Conservation (phyloP, 1,140 invertebrate genomes). For the Magallana ariakensis region DNA sequence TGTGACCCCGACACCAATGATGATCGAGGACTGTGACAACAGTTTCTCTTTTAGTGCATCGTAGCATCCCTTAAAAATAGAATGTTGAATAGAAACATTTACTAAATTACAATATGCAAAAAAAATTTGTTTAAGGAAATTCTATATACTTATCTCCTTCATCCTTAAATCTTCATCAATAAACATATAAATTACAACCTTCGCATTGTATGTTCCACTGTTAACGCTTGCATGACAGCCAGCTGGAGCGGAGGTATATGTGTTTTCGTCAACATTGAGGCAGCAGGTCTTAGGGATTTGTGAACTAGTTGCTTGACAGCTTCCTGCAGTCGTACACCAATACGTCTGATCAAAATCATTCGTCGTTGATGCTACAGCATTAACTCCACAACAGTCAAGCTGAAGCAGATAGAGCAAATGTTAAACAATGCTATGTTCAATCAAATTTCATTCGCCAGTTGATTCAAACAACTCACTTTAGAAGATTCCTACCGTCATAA, state of each 20-base stretch:
- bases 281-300: constrained; percentile 32
- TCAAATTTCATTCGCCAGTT: too few relatives aligned
- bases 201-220: background rate
- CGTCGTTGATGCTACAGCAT: background rate
- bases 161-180: background rate
- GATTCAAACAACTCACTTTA: too few relatives aligned
- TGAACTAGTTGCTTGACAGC: background rate
- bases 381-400: background rate
- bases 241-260: background rate
- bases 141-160: background rate
- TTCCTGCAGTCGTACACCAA: background rate
- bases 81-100: background rate
- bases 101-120: background rate
- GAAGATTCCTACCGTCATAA: constrained; percentile 32
- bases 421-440: too few relatives aligned
- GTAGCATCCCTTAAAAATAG: constrained; percentile 28
- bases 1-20: background rate
- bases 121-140: background rate
- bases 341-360: background rate
- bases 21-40: too few relatives aligned
- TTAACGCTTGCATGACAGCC: background rate
- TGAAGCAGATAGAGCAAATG: background rate
- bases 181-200: background rate
- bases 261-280: background rate
- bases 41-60: background rate